Base-by-base conservation (phyloP, 1,140 invertebrate genomes). In the Charaxes varanes region DNA sequence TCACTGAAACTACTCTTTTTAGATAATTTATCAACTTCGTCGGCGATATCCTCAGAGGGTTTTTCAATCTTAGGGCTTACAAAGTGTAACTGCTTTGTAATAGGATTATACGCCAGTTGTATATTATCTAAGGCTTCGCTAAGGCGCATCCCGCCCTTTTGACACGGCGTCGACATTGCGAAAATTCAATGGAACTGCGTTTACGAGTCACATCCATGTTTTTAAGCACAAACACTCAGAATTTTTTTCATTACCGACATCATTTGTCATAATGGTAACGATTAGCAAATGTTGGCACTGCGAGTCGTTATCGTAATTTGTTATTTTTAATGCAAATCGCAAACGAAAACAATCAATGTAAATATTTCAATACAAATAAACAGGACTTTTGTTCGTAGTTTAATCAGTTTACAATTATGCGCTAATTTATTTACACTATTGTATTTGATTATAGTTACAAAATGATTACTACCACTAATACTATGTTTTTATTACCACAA, bases 1-100 rank as follows among this genome's bases (percentile, higher is more conserved):
- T 85, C 84, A 70, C 79, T 83, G 47, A 84, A 83, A 67, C 80
- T 84, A 34, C 77, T 81, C 44, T 85, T 84, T 38, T 84, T 79
- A 1, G 71, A 73, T 19, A 83, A 37, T 34, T 79, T 77, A 36
- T 84, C 80, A 36, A 78, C 41, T 12, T 81, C 77, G 43, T 74
- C 76, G 8, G 57, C 14, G n/a, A 48, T 59, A 7, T 71, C 58
- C 27, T 68, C 67, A 5, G 43, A 14, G n/a, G 47, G 41, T 43
- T 79, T 78, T 21, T 70, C 73, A 6, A 64, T 50, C 56, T 76
- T 84, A 17, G 79, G 78, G 31, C 74, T 84, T 32, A 86, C 80
- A 32, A 86, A 86, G 57, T 85, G 84, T 41, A 86, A 53, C 36
- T 86, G 84, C 49, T 84, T 85, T 8, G 84, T 86, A 28, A 86